Base-by-base conservation (phyloP, 2,888 invertebrate species). In the Pomacea canaliculata region DNA sequence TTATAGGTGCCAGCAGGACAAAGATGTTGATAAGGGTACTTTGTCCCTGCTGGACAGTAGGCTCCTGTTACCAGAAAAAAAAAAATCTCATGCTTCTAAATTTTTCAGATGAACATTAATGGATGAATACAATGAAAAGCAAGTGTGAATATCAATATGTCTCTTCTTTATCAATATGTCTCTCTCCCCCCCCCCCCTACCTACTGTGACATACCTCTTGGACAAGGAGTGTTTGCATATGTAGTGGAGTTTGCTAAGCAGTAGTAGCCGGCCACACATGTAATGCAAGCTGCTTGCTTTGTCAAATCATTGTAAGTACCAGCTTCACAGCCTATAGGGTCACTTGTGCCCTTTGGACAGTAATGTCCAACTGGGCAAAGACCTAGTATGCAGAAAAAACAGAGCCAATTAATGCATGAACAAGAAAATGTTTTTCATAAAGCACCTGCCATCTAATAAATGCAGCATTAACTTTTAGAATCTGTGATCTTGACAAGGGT, bases 1-100 rank as follows among this genome's bases (percentile, higher is more conserved):
- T 89, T 88, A 81, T 86, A 88, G 7, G 88, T 88, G n/a, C 88
- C 88, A 18, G 86, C 83, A 16, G 87, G 87, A 79, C 88, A 88
- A 1, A 79, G 80, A 70, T 79, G 83, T 79, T 87, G 82, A 65
- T 78, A 76, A 46, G 84, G 77, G 72, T 71, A 83, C 46, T 79
- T 70, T 10, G 88, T 89, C 9, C 86, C 86, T 59, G 69, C 73
- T 23, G 86, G 86, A 75, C 88, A 89, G 76, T 87, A 88, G 19
- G 87, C 84, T 46, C 90, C 90, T 83, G 63, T n/a, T 19, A 60
- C 16, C 16, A 60, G 4, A 60, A n/a, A 60, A 37, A 37, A 37
- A 1, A 37, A 37, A 37, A 37, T 16, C 51, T 56, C 10, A 56
- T 56, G 51, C 51, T 56, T 10, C 37, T 37, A 37, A 3, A 37